Evolutionary conservation across 2,113 vertebrate species (phyloP).

Genomic region (Ctenomys sociabilis): DNA sequence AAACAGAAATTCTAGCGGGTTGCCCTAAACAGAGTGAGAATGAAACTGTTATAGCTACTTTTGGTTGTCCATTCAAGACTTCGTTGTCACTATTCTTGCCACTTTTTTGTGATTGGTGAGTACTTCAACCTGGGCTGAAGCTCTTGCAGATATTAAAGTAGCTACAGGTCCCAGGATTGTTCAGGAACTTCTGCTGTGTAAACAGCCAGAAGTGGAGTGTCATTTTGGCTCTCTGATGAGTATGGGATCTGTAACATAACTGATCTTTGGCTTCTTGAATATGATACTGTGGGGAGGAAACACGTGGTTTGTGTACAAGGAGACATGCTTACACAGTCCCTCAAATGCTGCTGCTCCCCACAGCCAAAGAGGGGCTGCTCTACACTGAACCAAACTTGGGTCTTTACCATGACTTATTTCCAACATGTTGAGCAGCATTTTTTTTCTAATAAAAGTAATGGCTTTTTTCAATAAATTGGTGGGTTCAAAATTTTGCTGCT

Average conservation of each 20-base stretch:
- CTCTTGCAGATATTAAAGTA: constrained; percentile 92
- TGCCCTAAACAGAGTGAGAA: no score
- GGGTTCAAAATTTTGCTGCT: constrained; percentile 68
- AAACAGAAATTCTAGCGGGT: no score
- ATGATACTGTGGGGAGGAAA: constrained; percentile 93
- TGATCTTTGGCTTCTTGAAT: constrained; percentile 96
- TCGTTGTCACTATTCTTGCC: constrained; percentile 89
- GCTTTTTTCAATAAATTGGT: constrained; percentile 78
- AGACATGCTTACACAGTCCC: constrained; percentile 89
- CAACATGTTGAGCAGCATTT: constrained; percentile 62
- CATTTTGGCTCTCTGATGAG: constrained; percentile 88
- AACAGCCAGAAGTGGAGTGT: constrained; percentile 77
- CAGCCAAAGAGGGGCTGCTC: constrained; percentile 83
- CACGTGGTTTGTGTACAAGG: constrained; percentile 96
- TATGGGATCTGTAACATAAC: constrained; percentile 92
- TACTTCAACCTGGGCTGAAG: constrained; percentile 94
- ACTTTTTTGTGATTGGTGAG: constrained; percentile 97
- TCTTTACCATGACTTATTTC: constrained; percentile 45
- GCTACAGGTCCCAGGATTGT: constrained; percentile 85
- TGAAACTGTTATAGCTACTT: no score
- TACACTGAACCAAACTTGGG: constrained; percentile 49
- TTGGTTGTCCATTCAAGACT: constrained; percentile 85
- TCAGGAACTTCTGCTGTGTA: constrained; percentile 75
- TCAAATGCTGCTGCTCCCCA: constrained; percentile 84
- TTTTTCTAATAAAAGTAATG: constrained; percentile 75